Percentiles rank a stretch among this genome's conserved stretches.
phyloP scores from a whole-genome alignment of 2,113 vertebrate genomes.

The Atractosteus spatula region DNA sequence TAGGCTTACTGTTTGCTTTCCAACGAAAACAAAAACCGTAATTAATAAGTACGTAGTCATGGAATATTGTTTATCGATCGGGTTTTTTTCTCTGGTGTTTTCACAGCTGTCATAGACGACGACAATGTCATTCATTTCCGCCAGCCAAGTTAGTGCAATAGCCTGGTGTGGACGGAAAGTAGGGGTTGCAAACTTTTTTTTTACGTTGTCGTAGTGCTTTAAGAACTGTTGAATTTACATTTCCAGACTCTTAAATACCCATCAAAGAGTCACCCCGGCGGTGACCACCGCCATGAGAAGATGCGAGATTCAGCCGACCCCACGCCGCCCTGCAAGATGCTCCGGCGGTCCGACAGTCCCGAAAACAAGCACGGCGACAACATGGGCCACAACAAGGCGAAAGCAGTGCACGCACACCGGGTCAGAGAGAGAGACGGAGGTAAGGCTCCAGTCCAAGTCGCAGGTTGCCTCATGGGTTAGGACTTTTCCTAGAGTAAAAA shows the following conservation, averaged over 20 bases:
- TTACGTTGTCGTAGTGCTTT: no score
- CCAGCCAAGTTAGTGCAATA: not conserved
- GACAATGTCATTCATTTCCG: no score
- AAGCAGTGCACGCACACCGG: slow-evolving; percentile 87
- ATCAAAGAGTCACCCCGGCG: slow-evolving; percentile 94
- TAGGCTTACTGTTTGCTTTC: no score
- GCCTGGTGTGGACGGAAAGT: not conserved
- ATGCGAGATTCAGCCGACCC: slow-evolving; percentile 88
- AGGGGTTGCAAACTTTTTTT: no score
- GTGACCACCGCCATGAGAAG: slow-evolving; percentile 97
- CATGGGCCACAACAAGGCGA: slow-evolving; percentile 89
- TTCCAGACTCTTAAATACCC: slow-evolving; percentile 95
- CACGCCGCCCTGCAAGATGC: slow-evolving; percentile 94
- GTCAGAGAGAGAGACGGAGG: slow-evolving; percentile 97
- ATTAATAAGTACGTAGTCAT: no score
- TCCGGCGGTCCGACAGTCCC: slow-evolving; percentile 93
- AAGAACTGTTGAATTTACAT: slow-evolving; percentile 29
- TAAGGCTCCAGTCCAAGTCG: slow-evolving; percentile 55
- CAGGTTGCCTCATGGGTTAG: no score
- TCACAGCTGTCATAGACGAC: no score
- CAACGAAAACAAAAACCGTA: no score
- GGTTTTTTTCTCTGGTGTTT: no score
- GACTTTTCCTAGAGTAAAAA: no score
- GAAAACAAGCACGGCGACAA: slow-evolving; percentile 90
- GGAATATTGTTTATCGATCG: no score